Evolutionary conservation across 1,140 invertebrate genomes (phyloP), one percentile per base, ranked within the genome.

Genomic region (Hylaeus volcanicus): DNA sequence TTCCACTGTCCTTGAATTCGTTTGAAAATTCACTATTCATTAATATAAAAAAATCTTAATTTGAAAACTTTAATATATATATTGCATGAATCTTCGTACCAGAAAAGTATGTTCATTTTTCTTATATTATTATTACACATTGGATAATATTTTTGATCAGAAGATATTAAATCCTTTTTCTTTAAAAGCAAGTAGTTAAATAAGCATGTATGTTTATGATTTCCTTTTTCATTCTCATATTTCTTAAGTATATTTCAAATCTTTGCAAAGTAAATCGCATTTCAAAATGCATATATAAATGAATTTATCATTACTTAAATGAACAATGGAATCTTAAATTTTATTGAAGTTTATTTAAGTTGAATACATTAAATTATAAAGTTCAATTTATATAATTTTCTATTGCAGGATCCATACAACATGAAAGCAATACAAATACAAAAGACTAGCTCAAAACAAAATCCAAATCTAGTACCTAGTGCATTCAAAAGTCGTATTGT

Each of bases 401-500:
- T 60, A 15, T 68, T 93, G 82, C 82, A 96, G 96, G 97, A 99
- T 94, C 98, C 98, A 26, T 99, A 97, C 93, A 96, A 97, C 91
- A 95, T 98, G 94, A 96, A 96, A 93, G 95, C 96, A 1, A 90
- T 96, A 85, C 97, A 98, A 93, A 95, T 97, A 95, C 96, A 65
- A 95, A 96, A 66, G 94, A 95, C 58, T 26, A 97, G 98, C 84
- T 98, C 98, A 72, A 96, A 97, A 91, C 97, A 97, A 43, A 93
- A 95, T 69, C 99, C 99, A 53, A 99, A 97, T 87, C 90, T 98
- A 86, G 96, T 99, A 87, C 97, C 97, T 81, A 99, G 98, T 66
- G 96, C 96, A 83, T 97, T 97, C 88, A 96, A 98, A 83, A 96
- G 96, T 82, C 95, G 98, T 88, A 95, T 99, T 85, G 95, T 99